These are phyloP conservation scores for Nymphicus hollandicus DNA, from an alignment of 2,113 vertebrate genomes.

Conservation along the genomic window DNA sequence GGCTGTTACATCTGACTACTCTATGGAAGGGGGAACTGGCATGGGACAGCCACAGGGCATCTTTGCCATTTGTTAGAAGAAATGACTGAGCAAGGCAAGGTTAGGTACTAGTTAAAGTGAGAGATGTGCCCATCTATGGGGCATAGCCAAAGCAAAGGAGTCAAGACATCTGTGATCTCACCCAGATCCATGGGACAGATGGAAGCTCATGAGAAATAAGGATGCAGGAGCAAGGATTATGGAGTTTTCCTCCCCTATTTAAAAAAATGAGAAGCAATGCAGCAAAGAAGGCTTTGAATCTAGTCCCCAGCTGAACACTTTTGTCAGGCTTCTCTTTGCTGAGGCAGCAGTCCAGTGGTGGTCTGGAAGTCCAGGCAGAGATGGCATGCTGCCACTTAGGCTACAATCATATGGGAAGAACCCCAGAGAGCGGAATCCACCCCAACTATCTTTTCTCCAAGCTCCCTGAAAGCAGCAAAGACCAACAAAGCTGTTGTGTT, in stretches of 20 bases:
- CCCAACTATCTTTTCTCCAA: not conserved
- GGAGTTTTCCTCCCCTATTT: not conserved
- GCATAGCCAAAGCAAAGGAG: not conserved
- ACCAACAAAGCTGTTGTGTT: not conserved
- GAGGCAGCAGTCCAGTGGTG: not conserved
- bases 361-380: not conserved
- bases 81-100: not conserved
- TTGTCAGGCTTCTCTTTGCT: not conserved
- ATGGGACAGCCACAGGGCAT: not conserved
- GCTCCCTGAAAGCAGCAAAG: not conserved
- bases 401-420: not conserved
- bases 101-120: not conserved
- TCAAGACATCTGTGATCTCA: not conserved
- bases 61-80: not conserved
- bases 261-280: not conserved
- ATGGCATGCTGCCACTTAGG: not conserved
- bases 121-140: not conserved
- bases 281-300: not conserved
- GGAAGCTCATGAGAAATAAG: not conserved
- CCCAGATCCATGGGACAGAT: not conserved
- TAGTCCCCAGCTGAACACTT: not conserved
- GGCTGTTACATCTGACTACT: not conserved
- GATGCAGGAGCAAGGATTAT: not conserved
- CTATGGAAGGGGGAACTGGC: not conserved
- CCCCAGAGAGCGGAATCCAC: not conserved